Conservation (phyloP, 1,140 invertebrate genomes). For the Nylanderia fulva region DNA sequence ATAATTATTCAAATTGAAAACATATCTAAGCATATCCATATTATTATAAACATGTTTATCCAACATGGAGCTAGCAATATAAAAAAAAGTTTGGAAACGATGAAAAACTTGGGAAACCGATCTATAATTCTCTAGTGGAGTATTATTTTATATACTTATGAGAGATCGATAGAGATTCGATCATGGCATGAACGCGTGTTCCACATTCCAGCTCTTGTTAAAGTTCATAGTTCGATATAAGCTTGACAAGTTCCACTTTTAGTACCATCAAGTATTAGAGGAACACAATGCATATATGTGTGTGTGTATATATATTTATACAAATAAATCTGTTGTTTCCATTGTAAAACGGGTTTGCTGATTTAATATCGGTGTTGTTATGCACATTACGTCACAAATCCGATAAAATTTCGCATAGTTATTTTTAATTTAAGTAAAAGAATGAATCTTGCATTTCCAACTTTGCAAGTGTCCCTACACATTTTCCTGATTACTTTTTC, state of each 20-base stretch:
- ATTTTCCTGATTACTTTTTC: background rate
- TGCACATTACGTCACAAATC: background rate
- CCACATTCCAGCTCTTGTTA: background rate
- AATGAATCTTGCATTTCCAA: background rate
- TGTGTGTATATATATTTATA: too few species aligned
- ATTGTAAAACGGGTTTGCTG: background rate
- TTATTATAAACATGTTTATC: background rate
- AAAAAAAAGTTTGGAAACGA: background rate
- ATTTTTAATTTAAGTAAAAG: background rate
- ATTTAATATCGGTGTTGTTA: background rate
- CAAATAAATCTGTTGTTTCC: background rate
- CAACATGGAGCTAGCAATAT: background rate
- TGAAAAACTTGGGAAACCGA: background rate
- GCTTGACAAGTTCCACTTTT: background rate
- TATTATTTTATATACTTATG: background rate
- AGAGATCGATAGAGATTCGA: conserved; percentile 21
- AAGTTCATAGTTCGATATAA: conserved; percentile 11
- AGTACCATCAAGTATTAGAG: background rate
- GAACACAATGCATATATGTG: too few species aligned
- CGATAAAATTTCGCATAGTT: background rate
- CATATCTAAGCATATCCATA: background rate
- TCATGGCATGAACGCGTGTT: background rate
- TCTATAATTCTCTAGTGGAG: background rate
- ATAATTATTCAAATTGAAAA: conserved; percentile 15
- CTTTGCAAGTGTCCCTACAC: background rate